Evolutionary conservation across 2,888 invertebrate species (phyloP).

Genomic region (Eupelmus urozonus): DNA sequence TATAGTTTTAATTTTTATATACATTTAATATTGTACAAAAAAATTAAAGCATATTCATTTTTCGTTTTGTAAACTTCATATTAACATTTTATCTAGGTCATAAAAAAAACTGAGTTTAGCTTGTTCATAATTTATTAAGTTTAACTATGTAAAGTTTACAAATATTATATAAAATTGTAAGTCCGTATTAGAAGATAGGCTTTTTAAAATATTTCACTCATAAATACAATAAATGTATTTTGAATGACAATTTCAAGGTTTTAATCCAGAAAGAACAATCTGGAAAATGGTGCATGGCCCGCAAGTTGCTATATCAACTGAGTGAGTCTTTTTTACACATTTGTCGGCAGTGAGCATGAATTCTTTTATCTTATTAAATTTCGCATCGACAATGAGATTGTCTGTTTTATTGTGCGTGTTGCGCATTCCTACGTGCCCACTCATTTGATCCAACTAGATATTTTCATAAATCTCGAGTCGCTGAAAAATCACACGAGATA

Average conservation of each 20-base stretch:
- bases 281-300: conserved; percentile 48
- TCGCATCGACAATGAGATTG: conserved; percentile 53
- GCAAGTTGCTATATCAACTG: conserved; percentile 48
- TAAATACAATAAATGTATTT: conserved; percentile 24
- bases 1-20: no score
- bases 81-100: neutral
- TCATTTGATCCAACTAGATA: conserved; percentile 52
- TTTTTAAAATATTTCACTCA: neutral
- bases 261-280: conserved; percentile 42
- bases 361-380: conserved; percentile 30
- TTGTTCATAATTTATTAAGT: neutral
- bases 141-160: neutral
- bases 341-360: conserved; percentile 50
- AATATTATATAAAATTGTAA: neutral
- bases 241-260: conserved; percentile 53
- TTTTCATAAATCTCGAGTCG: no score
- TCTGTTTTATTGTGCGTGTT: conserved; percentile 60
- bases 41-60: neutral
- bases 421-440: conserved; percentile 52
- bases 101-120: neutral
- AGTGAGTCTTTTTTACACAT: conserved; percentile 43
- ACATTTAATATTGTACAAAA: no score
- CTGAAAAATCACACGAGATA: conserved; percentile 50
- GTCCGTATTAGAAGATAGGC: neutral
- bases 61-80: neutral